Evolutionary conservation across 2,797 vertebrate species (phyloP), one percentile per base, ranked within the genome.

Genomic region (Myripristis murdjan): DNA sequence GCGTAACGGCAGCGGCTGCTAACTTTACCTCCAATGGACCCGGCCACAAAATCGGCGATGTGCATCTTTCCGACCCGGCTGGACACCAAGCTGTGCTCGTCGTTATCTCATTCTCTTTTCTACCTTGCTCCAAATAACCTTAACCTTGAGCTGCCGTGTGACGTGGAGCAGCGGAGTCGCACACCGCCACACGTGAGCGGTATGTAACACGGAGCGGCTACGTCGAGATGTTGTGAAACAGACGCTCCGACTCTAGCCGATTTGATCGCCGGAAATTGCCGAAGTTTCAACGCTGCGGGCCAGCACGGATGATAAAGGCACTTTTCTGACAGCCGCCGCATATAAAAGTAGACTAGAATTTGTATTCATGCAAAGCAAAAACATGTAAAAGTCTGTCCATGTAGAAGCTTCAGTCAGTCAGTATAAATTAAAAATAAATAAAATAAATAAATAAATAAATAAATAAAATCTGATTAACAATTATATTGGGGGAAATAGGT

Each of bases 21-120:
- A n/a, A n/a, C n/a, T n/a, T 89, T 89, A 94, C 93, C 93, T 91
- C 91, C 93, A 47, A 92, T 64, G 1, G 93, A 94, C 64, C 93
- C 93, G 1, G 92, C 92, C 47, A 91, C 72, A 61, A 94, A 94
- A 68, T 94, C 93, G 1, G 46, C 85, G 12, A 93, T 58, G 46
- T 91, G 84, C 93, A 94, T 94, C 76, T 83, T 56, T 82, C 70
- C 72, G 14, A 46, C 0, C 33, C 15, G 10, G 64, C 15, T 1
- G 63, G 6, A 35, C 6, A 0, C 33, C 5, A 9, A 33, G 31
- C 28, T 0, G 2, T 7, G 5, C 44, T 10, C 64, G 4, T 44
- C 2, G 2, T 6, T 14, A 31, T 16, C 4, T 31, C 80, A 84
- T 82, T 35, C 20, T 67, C 10, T 9, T 3, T 28, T n/a, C n/a